Evolutionary conservation across 2,888 invertebrate species (phyloP), one percentile per base, ranked within the genome.

Genomic region (Invenusta paracnida): DNA sequence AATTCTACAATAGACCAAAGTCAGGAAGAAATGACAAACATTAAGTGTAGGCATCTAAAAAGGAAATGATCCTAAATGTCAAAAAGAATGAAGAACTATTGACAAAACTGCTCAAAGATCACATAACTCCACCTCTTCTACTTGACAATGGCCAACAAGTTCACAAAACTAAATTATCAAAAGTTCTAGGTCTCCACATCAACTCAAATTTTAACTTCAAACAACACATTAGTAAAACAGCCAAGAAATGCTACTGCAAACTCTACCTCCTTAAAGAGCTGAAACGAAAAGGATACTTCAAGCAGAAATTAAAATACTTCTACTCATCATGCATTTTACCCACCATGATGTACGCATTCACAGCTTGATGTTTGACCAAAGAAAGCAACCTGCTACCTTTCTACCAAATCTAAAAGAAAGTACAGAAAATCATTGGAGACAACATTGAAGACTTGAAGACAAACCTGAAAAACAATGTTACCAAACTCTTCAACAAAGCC

Each of bases 81-180:
- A 48, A 48, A 48, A 48, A 5, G 17, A 48, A 5, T 48, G 73
- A 73, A 73, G 73, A 73, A 23, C 25, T 73, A 73, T 73, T 23
- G 73, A 73, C 25, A 73, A 73, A 73, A 13, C 73, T 5, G 23
- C 73, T 73, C 73, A 73, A 73, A 73, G 73, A 73, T 13, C 73
- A 73, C 73, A n/a, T 73, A 23, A 73, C 73, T 73, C 17, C 73
- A 73, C 73, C 73, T 23, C 73, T 73, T 25, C 73, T 73, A 73
- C 73, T 73, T 23, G 73, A 73, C 73, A 73, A 13, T 25, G 73
- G 73, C 17, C 73, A 73, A 73, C 27, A 73, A 13, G 25, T 73
- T 73, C 73, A 73, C 73, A 73, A 73, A 73, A 73, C 73, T 13
- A 73, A 73, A 73, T 73, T 73, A 23, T 73, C 73, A 73, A 73